Percentiles rank a stretch among this genome's conserved stretches.
Evolutionary conservation across 2,888 invertebrate genomes (phyloP).

Genomic region (Eristalinus sepulchralis): DNA sequence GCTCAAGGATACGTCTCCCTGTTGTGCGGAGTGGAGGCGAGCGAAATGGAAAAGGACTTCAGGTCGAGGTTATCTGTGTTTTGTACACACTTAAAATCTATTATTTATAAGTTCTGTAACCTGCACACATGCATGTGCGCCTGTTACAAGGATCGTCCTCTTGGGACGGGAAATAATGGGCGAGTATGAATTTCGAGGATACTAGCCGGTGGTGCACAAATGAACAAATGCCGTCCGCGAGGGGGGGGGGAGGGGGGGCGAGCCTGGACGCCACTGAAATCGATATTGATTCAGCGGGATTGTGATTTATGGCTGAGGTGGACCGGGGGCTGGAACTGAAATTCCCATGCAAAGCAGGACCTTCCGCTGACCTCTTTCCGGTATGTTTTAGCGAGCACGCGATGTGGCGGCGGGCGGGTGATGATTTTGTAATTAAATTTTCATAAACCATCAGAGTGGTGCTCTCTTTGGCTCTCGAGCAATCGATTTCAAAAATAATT

Average conservation of each 20-base stretch:
- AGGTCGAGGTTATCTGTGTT: conserved; percentile 64
- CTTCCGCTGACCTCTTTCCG: background rate
- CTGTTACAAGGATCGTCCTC: background rate
- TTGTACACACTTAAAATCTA: conserved; percentile 54
- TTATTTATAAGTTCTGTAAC: conserved; percentile 67
- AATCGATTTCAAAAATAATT: conserved; percentile 50
- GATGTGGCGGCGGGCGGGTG: background rate
- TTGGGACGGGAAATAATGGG: conserved; percentile 34
- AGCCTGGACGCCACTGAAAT: conserved; percentile 11
- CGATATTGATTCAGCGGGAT: conserved; percentile 45
- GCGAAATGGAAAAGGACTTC: conserved; percentile 60
- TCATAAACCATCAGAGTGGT: conserved; percentile 25
- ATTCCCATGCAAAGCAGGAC: conserved; percentile 11
- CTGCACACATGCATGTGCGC: conserved; percentile 13
- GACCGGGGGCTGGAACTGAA: background rate
- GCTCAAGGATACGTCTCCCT: conserved; percentile 56
- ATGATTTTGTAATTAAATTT: conserved; percentile 40
- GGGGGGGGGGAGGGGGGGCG: background rate
- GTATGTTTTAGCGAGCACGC: background rate
- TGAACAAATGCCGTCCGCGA: background rate
- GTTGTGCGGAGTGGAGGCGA: conserved; percentile 30
- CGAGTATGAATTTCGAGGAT: conserved; percentile 33
- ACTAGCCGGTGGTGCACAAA: conserved; percentile 20
- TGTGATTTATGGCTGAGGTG: conserved; percentile 47
- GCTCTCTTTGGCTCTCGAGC: background rate